Percentiles rank a stretch among this genome's conserved stretches.
These are phyloP conservation scores for Siniperca obscura DNA, from an alignment of 2,797 vertebrate species.

Conservation along the genomic window DNA sequence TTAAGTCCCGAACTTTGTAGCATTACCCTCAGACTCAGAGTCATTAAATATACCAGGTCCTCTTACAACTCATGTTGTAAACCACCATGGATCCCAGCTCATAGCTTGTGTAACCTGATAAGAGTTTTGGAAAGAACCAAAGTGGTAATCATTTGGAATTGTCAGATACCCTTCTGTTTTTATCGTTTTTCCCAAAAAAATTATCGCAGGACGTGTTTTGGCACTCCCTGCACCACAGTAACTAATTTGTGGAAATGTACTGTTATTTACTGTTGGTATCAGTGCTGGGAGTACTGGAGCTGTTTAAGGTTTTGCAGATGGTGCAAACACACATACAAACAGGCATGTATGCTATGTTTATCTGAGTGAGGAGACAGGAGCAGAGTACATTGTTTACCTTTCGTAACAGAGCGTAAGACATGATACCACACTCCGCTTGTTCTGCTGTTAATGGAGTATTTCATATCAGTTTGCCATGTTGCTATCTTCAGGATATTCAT, in stretches of 20 bases:
- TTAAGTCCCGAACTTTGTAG: constrained; percentile 23
- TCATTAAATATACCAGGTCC: constrained; percentile 21
- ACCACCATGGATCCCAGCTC: constrained; percentile 10
- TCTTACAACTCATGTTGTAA: constrained; percentile 13
- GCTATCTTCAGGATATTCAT: constrained; percentile 68
- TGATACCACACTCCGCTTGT: constrained; percentile 8
- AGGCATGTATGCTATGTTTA: constrained; percentile 38
- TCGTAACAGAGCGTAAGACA: constrained; percentile 39
- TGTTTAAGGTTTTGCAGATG: constrained; percentile 42
- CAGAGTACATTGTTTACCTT: constrained; percentile 44
- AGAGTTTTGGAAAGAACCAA: constrained; percentile 10
- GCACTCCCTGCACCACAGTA: not conserved
- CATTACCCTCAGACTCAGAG: constrained; percentile 6
- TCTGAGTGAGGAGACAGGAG: constrained; percentile 42
- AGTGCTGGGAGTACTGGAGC: constrained; percentile 6
- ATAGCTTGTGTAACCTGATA: constrained; percentile 14
- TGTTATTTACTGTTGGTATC: not conserved
- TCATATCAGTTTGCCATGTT: constrained; percentile 34
- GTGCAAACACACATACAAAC: constrained; percentile 32
- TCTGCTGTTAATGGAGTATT: constrained; percentile 41
- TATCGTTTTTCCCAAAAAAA: not conserved
- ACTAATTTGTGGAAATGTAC: not conserved
- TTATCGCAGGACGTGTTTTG: not conserved
- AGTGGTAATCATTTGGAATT: constrained; percentile 20
- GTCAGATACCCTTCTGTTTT: constrained; percentile 5